Evolutionary conservation across 2,888 invertebrate species (phyloP).

Genomic region (Atethmia centrago): DNA sequence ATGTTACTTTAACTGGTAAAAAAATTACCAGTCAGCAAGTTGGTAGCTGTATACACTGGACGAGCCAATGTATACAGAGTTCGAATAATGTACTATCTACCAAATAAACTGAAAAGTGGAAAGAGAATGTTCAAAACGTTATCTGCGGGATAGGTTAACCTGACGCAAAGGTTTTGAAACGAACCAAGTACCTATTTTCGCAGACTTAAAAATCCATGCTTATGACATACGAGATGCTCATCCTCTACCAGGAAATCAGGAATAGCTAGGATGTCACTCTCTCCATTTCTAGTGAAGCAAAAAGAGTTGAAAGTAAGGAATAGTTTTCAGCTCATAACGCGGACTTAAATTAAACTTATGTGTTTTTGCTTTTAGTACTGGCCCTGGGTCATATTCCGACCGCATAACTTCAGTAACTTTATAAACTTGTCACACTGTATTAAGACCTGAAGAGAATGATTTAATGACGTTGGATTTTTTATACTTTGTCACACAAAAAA

Average conservation of each 20-base stretch:
- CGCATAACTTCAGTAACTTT: background rate
- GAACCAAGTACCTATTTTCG: background rate
- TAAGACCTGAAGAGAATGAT: background rate
- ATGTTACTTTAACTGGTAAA: background rate
- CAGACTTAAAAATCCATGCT: background rate
- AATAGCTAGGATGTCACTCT: conserved; percentile 12
- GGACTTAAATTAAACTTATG: conserved; percentile 38
- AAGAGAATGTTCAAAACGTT: background rate
- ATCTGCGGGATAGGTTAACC: background rate
- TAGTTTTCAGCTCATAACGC: conserved; percentile 32
- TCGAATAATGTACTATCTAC: background rate
- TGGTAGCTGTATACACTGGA: background rate
- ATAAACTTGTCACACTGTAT: conserved; percentile 4
- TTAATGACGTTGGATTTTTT: background rate
- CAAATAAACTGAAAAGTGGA: background rate
- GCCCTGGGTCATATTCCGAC: conserved; percentile 10
- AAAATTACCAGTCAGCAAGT: background rate
- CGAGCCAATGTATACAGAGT: background rate
- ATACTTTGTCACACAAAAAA: background rate
- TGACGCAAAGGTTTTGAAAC: background rate
- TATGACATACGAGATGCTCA: background rate
- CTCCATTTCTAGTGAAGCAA: conserved; percentile 2
- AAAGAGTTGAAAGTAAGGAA: conserved; percentile 15
- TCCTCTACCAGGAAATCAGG: conserved; percentile 20
- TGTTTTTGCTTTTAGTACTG: conserved; percentile 44